Evolutionary conservation across 2,888 invertebrate species (phyloP).

Genomic region (Tachystola acroxantha): DNA sequence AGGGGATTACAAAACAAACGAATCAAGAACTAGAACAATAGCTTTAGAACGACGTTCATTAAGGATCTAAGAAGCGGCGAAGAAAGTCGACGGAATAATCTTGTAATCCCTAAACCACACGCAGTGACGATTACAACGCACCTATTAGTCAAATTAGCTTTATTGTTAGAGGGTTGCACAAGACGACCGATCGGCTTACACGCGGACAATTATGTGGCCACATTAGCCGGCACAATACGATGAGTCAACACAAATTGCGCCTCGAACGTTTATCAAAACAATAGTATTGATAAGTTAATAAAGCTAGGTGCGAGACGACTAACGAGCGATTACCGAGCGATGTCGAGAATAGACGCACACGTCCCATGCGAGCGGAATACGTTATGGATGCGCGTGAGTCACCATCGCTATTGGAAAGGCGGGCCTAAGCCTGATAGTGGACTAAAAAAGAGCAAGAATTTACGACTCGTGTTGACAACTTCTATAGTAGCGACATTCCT

Average conservation of each 20-base stretch:
- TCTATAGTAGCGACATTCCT: conserved; percentile 33
- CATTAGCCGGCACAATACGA: conserved; percentile 63
- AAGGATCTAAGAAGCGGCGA: conserved; percentile 44
- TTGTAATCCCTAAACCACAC: conserved; percentile 74
- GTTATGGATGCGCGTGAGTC: conserved; percentile 32
- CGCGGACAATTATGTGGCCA: conserved; percentile 66
- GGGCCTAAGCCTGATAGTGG: conserved; percentile 29
- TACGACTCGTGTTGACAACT: conserved; percentile 47
- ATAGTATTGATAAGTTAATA: conserved; percentile 78
- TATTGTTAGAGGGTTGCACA: conserved; percentile 70
- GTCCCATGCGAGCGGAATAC: conserved; percentile 52
- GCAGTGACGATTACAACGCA: conserved; percentile 75
- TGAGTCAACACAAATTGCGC: conserved; percentile 73
- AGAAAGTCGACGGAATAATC: conserved; percentile 50
- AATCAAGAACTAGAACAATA: conserved; percentile 62
- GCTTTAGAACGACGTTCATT: conserved; percentile 60
- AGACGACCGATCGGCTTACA: conserved; percentile 69
- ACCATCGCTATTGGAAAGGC: conserved; percentile 33
- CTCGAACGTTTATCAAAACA: conserved; percentile 74
- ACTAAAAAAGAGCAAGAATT: conserved; percentile 34
- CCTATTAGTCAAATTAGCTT: conserved; percentile 78
- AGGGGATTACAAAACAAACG: conserved; percentile 19
- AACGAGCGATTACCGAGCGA: conserved; percentile 63
- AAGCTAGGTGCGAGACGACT: conserved; percentile 60
- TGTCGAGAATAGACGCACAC: conserved; percentile 55